Conservation (phyloP, 2,888 invertebrate genomes). For the Ametastegia equiseti region DNA sequence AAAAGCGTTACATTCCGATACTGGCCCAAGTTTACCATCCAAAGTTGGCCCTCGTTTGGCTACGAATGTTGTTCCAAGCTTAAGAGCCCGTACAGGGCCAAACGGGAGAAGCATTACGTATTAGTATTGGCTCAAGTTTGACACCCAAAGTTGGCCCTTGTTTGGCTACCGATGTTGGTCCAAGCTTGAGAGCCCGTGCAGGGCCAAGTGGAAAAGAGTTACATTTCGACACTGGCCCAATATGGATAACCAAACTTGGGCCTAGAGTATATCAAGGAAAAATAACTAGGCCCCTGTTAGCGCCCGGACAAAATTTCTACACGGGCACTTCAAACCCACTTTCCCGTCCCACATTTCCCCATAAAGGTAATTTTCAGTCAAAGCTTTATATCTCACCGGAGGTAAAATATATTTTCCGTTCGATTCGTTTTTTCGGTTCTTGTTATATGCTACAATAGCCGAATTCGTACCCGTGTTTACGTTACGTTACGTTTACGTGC, state of each 20-base stretch:
- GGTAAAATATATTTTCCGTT: too few relatives aligned
- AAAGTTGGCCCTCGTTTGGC: not conserved
- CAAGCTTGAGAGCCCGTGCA: not conserved
- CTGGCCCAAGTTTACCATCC: too few relatives aligned
- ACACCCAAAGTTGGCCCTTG: not conserved
- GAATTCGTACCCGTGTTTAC: too few relatives aligned
- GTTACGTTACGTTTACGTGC: too few relatives aligned
- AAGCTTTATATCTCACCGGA: too few relatives aligned
- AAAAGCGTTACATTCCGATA: not conserved
- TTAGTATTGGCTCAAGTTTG: not conserved
- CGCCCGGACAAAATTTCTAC: conserved; percentile 24
- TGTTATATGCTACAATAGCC: too few relatives aligned
- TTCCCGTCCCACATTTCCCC: too few relatives aligned
- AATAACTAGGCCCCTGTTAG: conserved; percentile 5
- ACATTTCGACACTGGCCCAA: conserved; percentile 23
- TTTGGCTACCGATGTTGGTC: conserved; percentile 7
- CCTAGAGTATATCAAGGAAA: not conserved
- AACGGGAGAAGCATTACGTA: too few relatives aligned
- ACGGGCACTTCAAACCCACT: too few relatives aligned
- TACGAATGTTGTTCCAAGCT: not conserved
- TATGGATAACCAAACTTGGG: not conserved
- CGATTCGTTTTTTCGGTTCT: too few relatives aligned
- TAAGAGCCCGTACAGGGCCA: too few relatives aligned
- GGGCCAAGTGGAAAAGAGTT: not conserved
- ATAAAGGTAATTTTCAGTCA: too few relatives aligned